A percentile compares a stretch with the other conserved stretches of the same genome.
Conservation (phyloP, 2,113 vertebrate species). For the Strix aluco region DNA sequence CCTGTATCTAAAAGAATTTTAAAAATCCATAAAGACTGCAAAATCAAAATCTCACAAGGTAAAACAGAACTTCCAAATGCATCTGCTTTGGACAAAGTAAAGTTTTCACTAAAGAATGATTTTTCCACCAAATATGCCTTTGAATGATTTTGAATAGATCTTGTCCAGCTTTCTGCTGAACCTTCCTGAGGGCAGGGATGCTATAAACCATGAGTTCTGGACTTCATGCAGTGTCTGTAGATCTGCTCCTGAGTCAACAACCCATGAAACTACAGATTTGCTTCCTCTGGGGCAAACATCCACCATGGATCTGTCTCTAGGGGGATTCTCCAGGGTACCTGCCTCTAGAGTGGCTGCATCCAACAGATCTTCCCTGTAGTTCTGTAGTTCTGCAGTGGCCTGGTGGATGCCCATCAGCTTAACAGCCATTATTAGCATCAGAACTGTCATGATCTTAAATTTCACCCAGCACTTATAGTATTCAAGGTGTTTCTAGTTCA, state of each 20-base stretch:
- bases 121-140: neutral
- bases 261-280: neutral
- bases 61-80: neutral
- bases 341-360: neutral
- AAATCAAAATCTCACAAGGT: neutral
- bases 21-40: neutral
- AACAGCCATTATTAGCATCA: neutral
- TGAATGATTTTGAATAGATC: neutral
- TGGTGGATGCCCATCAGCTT: neutral
- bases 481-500: neutral
- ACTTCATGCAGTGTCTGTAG: neutral
- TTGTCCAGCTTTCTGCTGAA: neutral
- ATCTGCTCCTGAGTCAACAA: neutral
- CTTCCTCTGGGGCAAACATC: rapidly evolving
- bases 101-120: neutral
- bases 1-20: neutral
- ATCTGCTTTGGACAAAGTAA: neutral
- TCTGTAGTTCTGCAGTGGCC: neutral
- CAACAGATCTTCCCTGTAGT: neutral
- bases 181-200: neutral
- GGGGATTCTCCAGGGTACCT: neutral
- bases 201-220: neutral
- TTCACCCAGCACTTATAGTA: neutral
- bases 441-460: neutral
- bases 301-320: neutral